Evolutionary conservation across 1,140 invertebrate genomes (phyloP).

Genomic region (Forficula auricularia): DNA sequence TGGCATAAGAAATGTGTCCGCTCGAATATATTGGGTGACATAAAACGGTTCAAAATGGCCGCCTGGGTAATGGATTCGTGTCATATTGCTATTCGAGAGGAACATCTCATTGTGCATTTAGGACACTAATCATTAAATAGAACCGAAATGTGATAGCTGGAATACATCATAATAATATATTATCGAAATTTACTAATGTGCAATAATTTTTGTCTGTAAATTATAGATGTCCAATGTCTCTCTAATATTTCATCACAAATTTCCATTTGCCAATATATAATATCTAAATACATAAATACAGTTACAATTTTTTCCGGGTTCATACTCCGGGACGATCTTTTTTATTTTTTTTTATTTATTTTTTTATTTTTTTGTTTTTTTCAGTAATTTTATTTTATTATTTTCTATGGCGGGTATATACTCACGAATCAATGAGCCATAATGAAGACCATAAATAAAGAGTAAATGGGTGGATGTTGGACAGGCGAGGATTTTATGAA

Average conservation of each 20-base stretch:
- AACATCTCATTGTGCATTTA: too few relatives aligned
- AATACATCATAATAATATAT: slow-evolving; percentile 3
- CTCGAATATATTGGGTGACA: too few relatives aligned
- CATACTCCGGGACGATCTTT: background rate
- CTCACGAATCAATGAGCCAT: slow-evolving; percentile 19
- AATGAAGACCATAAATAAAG: slow-evolving; percentile 20
- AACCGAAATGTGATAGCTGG: too few relatives aligned
- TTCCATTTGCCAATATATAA: slow-evolving; percentile 19
- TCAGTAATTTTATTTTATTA: slow-evolving; percentile 5
- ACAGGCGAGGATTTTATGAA: slow-evolving; percentile 19
- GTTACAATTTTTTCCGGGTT: slow-evolving; percentile 5
- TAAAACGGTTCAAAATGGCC: too few relatives aligned
- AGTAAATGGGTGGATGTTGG: slow-evolving; percentile 13
- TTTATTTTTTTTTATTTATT: background rate
- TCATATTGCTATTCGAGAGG: too few relatives aligned
- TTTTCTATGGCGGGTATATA: slow-evolving; percentile 12
- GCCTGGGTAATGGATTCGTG: too few relatives aligned
- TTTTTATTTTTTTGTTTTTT: background rate
- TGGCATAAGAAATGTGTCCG: too few relatives aligned
- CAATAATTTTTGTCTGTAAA: slow-evolving; percentile 10
- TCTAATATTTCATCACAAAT: slow-evolving; percentile 18
- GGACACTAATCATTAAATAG: too few relatives aligned
- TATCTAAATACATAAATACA: slow-evolving; percentile 6
- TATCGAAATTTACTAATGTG: slow-evolving; percentile 11
- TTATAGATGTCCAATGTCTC: slow-evolving; percentile 11